These are phyloP conservation scores for Chironex yamaguchii DNA, from an alignment of 30 jellyfish, hydroid and myxozoan genomes.

Conservation along the genomic window DNA sequence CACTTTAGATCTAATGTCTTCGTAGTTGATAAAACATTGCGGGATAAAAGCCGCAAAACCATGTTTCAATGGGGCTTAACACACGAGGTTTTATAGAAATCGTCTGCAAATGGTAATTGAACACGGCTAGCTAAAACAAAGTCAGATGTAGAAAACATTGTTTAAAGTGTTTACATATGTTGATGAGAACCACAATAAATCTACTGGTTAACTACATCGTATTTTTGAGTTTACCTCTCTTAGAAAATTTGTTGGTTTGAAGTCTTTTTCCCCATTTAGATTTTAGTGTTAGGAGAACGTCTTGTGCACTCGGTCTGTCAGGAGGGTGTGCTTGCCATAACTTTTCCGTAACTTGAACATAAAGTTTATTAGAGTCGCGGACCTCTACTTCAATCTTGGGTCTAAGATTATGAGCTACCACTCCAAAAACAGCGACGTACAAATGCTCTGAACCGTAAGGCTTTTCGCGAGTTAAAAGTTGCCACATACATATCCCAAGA, in stretches of 20 bases:
- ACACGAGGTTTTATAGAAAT: too few relatives aligned
- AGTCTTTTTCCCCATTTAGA: constrained; percentile 13
- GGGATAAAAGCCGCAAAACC: too few relatives aligned
- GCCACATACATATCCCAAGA: constrained; percentile 97
- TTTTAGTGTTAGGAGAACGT: constrained; percentile 74
- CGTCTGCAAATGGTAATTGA: too few relatives aligned
- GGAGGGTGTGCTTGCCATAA: constrained; percentile 94
- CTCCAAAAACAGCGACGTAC: constrained; percentile 98
- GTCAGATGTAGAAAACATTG: too few relatives aligned
- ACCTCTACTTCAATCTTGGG: constrained; percentile 79
- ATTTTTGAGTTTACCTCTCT: not conserved
- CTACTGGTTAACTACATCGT: too few relatives aligned
- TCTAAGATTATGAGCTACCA: constrained; percentile 92
- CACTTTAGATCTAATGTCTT: too few relatives aligned
- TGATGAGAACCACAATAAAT: too few relatives aligned
- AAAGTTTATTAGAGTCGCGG: constrained; percentile 66
- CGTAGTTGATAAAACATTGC: too few relatives aligned
- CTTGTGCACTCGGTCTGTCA: constrained; percentile 86
- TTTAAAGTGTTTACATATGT: too few relatives aligned
- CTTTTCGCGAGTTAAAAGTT: constrained; percentile 88
- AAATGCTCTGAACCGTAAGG: constrained; percentile 97
- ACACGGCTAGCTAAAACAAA: too few relatives aligned
- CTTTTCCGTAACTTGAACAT: constrained; percentile 82
- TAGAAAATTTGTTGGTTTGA: too few relatives aligned
- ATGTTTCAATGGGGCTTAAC: too few relatives aligned